Conservation (phyloP, 1,140 invertebrate species). For the Fopius arisanus region DNA sequence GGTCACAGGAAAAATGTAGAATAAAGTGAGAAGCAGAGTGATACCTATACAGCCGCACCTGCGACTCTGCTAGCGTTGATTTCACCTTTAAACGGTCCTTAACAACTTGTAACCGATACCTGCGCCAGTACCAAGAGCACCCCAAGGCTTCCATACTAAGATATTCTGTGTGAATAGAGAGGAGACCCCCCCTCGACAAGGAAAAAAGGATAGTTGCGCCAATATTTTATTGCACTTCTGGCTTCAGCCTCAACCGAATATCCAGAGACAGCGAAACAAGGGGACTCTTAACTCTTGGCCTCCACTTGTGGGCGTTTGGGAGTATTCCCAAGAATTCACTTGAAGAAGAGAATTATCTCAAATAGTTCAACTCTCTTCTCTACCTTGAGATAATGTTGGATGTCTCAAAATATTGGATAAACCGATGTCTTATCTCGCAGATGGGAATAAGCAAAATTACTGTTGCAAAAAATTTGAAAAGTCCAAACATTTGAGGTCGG, state of each 20-base stretch:
- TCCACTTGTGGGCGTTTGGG: neutral
- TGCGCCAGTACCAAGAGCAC: conserved; percentile 30
- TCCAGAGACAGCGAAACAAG: neutral
- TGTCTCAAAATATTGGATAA: too few relatives aligned
- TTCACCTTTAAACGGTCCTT: conserved; percentile 40
- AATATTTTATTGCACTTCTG: conserved; percentile 27
- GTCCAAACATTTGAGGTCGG: too few relatives aligned
- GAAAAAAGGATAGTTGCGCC: conserved; percentile 6
- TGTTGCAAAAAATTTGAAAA: too few relatives aligned
- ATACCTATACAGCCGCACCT: conserved; percentile 31
- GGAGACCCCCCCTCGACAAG: neutral
- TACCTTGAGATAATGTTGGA: neutral
- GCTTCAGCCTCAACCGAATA: neutral
- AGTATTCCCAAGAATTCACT: neutral
- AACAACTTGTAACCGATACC: conserved; percentile 51
- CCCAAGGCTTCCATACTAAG: neutral
- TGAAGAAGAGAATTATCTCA: neutral
- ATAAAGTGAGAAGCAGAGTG: conserved; percentile 20
- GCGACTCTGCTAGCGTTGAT: conserved; percentile 24
- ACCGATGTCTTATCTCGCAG: too few relatives aligned
- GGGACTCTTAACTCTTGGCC: neutral
- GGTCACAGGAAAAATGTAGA: neutral
- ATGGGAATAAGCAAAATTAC: too few relatives aligned
- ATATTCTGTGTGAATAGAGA: conserved; percentile 27
- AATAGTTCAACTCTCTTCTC: neutral